Conservation (phyloP, 1,140 invertebrate species). For the Aleiodes sp. region DNA sequence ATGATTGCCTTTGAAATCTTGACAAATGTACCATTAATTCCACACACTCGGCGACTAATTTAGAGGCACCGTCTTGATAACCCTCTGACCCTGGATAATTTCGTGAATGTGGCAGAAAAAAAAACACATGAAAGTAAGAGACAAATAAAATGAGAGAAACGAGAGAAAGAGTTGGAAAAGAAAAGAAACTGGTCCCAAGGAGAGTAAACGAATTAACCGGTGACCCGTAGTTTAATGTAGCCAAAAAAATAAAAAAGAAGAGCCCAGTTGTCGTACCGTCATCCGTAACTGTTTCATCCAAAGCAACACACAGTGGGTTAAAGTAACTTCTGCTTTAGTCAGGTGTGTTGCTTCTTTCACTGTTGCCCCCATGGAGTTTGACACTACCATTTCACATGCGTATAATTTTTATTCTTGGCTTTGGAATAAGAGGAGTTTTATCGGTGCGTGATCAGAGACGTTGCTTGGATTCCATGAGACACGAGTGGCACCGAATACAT, state of each 20-base stretch:
- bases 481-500: slow-evolving; percentile 46
- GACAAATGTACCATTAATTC: background rate
- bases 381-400: background rate
- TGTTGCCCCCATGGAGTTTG: background rate
- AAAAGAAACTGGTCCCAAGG: background rate
- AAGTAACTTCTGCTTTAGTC: background rate
- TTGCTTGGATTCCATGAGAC: slow-evolving; percentile 43
- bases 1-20: background rate
- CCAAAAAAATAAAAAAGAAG: too few relatives aligned
- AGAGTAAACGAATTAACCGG: background rate
- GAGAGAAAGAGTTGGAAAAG: background rate
- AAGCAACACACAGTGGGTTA: background rate
- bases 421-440: slow-evolving; percentile 39
- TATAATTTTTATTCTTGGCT: slow-evolving; percentile 34
- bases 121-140: background rate
- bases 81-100: background rate
- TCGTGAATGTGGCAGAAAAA: background rate
- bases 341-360: background rate
- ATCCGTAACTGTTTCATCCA: background rate
- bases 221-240: background rate
- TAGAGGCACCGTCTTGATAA: background rate
- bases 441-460: slow-evolving; percentile 41
- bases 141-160: too few relatives aligned
- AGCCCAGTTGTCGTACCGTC: background rate
- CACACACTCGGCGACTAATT: background rate